A percentile compares a stretch with the other conserved stretches of the same genome.
Conservation (phyloP, 2,888 invertebrate species). For the Pyrochroa serraticornis region DNA sequence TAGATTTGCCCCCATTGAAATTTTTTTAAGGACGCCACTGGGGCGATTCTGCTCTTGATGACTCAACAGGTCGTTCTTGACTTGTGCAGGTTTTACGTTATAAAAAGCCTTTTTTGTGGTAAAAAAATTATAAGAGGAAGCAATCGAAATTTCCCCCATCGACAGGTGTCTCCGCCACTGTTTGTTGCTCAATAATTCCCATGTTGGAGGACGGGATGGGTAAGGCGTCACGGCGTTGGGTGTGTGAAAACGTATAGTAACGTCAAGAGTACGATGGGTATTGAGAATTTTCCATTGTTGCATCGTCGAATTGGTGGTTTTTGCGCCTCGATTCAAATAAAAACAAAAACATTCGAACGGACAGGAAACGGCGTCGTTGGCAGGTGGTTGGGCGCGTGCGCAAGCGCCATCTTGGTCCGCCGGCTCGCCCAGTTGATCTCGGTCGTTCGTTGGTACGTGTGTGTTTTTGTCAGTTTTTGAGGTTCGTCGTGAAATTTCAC, state of each 20-base stretch:
- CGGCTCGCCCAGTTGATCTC: slow-evolving; percentile 57
- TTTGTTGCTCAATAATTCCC: too few species aligned
- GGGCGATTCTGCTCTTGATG: too few species aligned
- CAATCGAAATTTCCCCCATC: too few species aligned
- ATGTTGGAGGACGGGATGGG: too few species aligned
- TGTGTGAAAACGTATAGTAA: neutral
- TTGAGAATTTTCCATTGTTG: slow-evolving; percentile 1
- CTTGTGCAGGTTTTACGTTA: too few species aligned
- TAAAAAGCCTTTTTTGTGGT: too few species aligned
- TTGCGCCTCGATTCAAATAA: neutral
- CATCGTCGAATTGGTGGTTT: too few species aligned
- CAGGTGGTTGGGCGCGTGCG: slow-evolving; percentile 52
- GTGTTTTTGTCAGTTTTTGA: neutral
- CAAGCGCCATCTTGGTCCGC: slow-evolving; percentile 54
- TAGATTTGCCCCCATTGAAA: too few species aligned
- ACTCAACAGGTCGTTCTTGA: too few species aligned
- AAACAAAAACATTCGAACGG: slow-evolving; percentile 28
- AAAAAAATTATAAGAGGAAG: too few species aligned
- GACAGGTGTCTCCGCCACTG: too few species aligned
- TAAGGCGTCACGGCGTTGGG: neutral
- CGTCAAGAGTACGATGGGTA: neutral
- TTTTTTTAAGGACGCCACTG: too few species aligned
- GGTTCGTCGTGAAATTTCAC: neutral
- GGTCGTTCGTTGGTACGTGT: slow-evolving; percentile 27
- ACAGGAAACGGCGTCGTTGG: slow-evolving; percentile 10